Conservation (phyloP, 2,113 vertebrate species). For the Trogon melanurus region DNA sequence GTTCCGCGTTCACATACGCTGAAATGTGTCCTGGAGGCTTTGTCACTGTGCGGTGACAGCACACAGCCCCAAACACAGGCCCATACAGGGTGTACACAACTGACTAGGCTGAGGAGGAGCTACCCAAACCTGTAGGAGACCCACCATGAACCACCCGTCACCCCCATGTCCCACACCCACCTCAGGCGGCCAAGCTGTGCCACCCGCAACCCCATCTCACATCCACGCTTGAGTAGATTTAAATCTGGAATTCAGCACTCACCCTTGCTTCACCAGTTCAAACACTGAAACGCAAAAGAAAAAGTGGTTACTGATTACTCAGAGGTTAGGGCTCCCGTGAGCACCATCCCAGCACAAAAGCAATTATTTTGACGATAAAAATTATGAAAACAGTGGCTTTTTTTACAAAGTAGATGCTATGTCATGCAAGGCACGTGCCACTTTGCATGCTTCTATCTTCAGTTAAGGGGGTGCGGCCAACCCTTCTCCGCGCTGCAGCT, state of each 20-base stretch:
- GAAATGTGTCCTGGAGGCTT: background rate
- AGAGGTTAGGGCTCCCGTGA: background rate
- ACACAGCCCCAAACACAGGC: background rate
- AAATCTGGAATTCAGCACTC: conserved; percentile 64
- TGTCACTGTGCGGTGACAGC: background rate
- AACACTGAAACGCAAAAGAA: conserved; percentile 86
- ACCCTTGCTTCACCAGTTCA: conserved; percentile 97
- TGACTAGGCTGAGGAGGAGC: background rate
- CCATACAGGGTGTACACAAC: background rate
- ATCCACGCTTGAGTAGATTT: background rate
- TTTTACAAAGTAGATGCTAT: background rate
- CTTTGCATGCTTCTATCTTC: background rate
- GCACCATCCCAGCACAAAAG: background rate
- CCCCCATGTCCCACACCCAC: background rate
- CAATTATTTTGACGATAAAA: background rate
- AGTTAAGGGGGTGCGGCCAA: background rate
- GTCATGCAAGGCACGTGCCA: background rate
- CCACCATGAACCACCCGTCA: background rate
- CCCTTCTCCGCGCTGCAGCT: background rate
- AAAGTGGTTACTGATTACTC: background rate
- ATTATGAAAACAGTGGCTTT: background rate
- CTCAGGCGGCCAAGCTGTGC: background rate
- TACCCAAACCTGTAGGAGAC: background rate
- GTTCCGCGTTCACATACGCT: background rate
- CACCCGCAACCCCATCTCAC: background rate